phyloP scores from a whole-genome alignment of 2,113 vertebrate species.

The Tyto alba region DNA sequence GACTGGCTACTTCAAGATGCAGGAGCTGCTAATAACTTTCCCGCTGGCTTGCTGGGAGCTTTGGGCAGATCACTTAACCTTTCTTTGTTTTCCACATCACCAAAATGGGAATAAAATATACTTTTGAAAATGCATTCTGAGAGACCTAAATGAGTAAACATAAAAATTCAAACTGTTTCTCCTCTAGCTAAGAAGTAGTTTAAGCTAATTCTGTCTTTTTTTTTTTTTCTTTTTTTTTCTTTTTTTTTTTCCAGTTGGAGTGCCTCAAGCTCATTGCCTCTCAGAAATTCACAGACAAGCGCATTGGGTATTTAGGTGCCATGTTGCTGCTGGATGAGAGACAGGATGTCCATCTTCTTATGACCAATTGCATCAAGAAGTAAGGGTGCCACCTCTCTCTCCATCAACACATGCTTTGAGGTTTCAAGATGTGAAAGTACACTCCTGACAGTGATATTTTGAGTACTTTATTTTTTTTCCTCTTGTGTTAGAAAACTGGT shows the following conservation, averaged over 20 bases:
- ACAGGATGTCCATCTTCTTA: conserved; percentile 98
- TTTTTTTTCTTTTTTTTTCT: not conserved
- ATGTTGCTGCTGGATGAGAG: conserved; percentile 98
- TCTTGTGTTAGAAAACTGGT: not conserved
- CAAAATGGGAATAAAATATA: not conserved
- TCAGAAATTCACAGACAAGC: conserved; percentile 99
- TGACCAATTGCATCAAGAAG: conserved; percentile 99
- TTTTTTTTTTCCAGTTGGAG: conserved; percentile 85
- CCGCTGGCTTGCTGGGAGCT: not conserved
- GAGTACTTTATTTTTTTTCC: not conserved
- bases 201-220: conserved; percentile 32
- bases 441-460: not conserved
- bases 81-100: not conserved
- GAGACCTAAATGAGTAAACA: not conserved
- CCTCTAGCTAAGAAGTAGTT: not conserved
- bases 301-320: conserved; percentile 98
- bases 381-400: conserved; percentile 71
- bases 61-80: not conserved
- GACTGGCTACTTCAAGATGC: not conserved
- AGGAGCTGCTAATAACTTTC: not conserved
- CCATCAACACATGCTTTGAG: not conserved
- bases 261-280: conserved; percentile 98
- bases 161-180: not conserved
- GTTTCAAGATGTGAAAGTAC: not conserved
- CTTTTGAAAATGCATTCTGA: not conserved